Evolutionary conservation across 2,888 invertebrate genomes (phyloP), one percentile per base, ranked within the genome.

Genomic region (Chloroclysta siterata): DNA sequence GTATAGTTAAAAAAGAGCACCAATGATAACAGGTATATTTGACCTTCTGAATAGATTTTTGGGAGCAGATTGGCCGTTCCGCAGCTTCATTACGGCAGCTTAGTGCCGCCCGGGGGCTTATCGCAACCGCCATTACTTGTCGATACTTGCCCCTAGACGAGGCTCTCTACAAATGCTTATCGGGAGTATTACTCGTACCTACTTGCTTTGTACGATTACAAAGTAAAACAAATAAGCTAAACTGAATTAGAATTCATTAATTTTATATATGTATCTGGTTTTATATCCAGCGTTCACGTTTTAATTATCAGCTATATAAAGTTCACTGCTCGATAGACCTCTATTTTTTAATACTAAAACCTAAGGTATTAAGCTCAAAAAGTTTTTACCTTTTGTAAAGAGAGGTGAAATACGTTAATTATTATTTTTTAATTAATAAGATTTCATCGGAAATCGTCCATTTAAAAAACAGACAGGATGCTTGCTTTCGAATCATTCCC

Each of bases 61-160:
- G 66, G 63, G 72, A 70, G 53, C 66, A 69, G 75, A 81, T 80
- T 79, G 80, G 76, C 70, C 73, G 78, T 81, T 82, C 77, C 70
- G 78, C 53, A 79, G 79, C 75, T 86, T 84, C 83, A 84, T 88
- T 87, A 85, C 71, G 74, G 64, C 67, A 69, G 81, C 77, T 81
- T 77, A 77, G 72, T 63, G 63, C 55, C 66, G 78, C 78, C 75
- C 71, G 64, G 69, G 72, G 75, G 74, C 75, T 82, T 81, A 76
- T 77, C 72, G 69, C 68, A 70, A 67, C 67, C 74, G 77, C 75
- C 80, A 80, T 78, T 76, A 80, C 72, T 75, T 73, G 75, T 74
- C 74, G 72, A 78, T 75, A 72, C 77, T 74, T 68, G 59, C 59
- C 65, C 58, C 53, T 44, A 56, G 56, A 48, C 53, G 46, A 57